Evolutionary conservation across 2,113 vertebrate genomes (phyloP), one percentile per base, ranked within the genome.

Genomic region (Corythoichthys intestinalis): DNA sequence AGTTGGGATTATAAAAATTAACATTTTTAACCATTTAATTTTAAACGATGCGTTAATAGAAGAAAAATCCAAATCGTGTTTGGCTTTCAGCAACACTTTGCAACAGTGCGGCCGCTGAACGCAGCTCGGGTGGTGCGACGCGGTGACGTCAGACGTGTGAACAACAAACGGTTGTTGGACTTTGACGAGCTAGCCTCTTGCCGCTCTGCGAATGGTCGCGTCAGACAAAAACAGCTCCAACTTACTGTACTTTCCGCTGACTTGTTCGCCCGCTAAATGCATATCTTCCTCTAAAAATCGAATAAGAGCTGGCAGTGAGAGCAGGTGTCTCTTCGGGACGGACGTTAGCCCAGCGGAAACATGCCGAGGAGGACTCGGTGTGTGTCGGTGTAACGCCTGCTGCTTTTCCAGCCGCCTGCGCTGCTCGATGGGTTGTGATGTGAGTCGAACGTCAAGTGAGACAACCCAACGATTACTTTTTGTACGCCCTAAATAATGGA

Each of bases 131-230:
- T 67, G 60, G 17, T 39, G 70, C 76, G 87, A 89, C 90, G 90
- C 87, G 86, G 48, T 85, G 85, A 90, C 88, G 88, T 86, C 35
- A 68, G 78, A 85, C 79, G 83, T 75, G 74, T 77, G 87, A 87
- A 90, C 91, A 93, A 92, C 91, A 92, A 90, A 92, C 90, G 89
- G 88, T 90, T 87, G 89, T 85, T 86, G 85, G 84, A 90, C 88
- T 89, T 83, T 70, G 79, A 82, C 80, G 85, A 89, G 89, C 86
- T 85, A 88, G 84, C 64, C 13, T 63, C 6, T n/a, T 37, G 50
- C 50, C 53, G 28, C 3, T 17, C 39, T 34, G 34, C 86, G 86
- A 75, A 61, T 73, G 79, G 75, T 63, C 83, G 70, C 65, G 78
- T 66, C 13, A 13, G 78, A 81, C 74, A 65, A 78, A 68, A 83